Evolutionary conservation across 1,140 invertebrate species (phyloP).

Genomic region (Elymnias hypermnestra): DNA sequence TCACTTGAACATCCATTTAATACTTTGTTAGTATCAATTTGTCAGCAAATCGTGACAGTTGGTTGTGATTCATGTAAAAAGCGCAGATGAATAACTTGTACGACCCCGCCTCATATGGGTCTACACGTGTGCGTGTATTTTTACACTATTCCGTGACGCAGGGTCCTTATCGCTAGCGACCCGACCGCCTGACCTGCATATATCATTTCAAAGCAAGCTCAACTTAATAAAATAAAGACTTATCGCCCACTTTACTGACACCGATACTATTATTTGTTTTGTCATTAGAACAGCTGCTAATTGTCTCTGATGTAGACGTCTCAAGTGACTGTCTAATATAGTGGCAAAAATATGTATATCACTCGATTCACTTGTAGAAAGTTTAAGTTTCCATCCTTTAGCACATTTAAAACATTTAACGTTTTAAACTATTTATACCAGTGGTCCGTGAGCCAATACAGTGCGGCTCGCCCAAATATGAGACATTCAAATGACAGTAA

Average conservation of each 20-base stretch:
- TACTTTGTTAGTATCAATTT: constrained; percentile 16
- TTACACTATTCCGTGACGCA: constrained; percentile 25
- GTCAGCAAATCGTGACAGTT: constrained; percentile 13
- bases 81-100: constrained; percentile 4
- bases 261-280: too few relatives aligned
- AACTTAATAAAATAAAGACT: constrained; percentile 14
- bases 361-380: too few relatives aligned
- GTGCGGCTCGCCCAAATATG: too few relatives aligned
- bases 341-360: too few relatives aligned
- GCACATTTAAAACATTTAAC: too few relatives aligned
- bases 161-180: constrained; percentile 26
- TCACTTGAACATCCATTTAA: not conserved
- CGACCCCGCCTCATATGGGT: not conserved
- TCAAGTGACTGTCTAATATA: too few relatives aligned
- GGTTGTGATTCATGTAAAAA: constrained; percentile 10
- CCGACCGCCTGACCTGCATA: constrained; percentile 34
- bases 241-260: constrained; percentile 1
- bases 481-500: too few relatives aligned
- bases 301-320: too few relatives aligned
- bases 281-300: too few relatives aligned
- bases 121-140: constrained; percentile 13
- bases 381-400: too few relatives aligned
- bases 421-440: too few relatives aligned
- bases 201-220: constrained; percentile 33
- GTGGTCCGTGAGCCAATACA: too few relatives aligned